Conservation (phyloP, 2,888 invertebrate genomes). For the Mythimna vitellina region DNA sequence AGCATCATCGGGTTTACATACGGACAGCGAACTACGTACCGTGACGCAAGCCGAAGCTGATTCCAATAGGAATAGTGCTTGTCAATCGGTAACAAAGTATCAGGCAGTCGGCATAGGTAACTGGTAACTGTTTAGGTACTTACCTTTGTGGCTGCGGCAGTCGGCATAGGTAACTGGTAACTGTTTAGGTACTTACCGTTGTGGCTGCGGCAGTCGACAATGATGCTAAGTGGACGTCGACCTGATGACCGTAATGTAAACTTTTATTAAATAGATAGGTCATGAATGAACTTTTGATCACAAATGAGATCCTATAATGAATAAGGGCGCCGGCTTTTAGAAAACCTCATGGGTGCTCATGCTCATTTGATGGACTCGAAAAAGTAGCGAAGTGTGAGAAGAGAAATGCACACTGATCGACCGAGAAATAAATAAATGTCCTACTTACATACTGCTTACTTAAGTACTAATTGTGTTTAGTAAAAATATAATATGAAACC, state of each 20-base stretch:
- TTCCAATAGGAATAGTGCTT: conserved; percentile 2
- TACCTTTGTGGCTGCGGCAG: neutral
- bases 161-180: neutral
- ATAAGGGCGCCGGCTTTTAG: no score
- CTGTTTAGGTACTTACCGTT: neutral
- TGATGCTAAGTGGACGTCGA: neutral
- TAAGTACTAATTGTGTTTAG: no score
- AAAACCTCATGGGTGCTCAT: no score
- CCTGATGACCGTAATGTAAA: neutral
- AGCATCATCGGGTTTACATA: conserved; percentile 23
- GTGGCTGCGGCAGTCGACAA: neutral
- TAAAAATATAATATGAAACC: no score
- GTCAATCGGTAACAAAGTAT: conserved; percentile 5
- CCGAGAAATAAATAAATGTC: no score
- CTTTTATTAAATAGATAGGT: neutral
- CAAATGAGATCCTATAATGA: neutral
- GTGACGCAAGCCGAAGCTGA: neutral
- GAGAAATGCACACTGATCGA: no score
- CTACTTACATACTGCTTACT: no score
- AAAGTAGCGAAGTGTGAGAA: no score
- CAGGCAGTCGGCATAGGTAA: neutral
- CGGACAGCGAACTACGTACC: neutral
- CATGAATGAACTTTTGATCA: neutral
- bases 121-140: neutral
- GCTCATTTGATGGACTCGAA: no score